Evolutionary conservation across 2,113 vertebrate species (phyloP), one percentile per base, ranked within the genome.

Genomic region (Sorex araneus): DNA sequence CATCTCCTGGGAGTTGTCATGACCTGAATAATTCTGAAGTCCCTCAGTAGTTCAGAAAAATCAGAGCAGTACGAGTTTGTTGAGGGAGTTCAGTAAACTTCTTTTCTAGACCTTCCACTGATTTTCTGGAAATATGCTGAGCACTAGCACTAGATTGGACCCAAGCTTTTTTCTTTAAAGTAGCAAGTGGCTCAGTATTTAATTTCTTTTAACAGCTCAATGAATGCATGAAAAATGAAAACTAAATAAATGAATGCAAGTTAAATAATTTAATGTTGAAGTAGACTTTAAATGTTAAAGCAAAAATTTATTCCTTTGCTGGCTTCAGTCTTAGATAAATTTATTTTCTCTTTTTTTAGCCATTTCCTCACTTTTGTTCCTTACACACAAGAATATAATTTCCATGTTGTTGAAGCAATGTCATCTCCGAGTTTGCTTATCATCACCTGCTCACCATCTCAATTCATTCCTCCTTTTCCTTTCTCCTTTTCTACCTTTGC

Each of bases 31-130:
- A 40, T 40, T 40, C 40, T 40, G 7, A 40, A 40, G 40, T 40
- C 40, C 40, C 40, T 90, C 60, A 76, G 28, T 47, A 73, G 28
- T 82, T 91, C 63, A 85, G 69, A 86, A 54, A 54, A 87, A 91
- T 73, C 83, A 73, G 81, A 57, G 64, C n/a, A 89, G 69, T 91
- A 78, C 87, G 91, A 71, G n/a, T 57, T 40, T 81, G 84, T 93
- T 95, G 88, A 73, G 45, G 0, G 36, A 93, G 47, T 19, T 34
- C 23, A 60, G 60, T 85, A 88, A 43, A 18, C 13, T 63, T 73
- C 92, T 63, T 73, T 94, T 73, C 69, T 45, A 2, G 8, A 82
- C 66, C 32, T 91, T 47, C 84, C 54, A 83, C 60, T 77, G 70
- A 81, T 45, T 81, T 90, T 57, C 45, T 86, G 8, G 57, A 95